phyloP scores from a whole-genome alignment of 2,888 invertebrate genomes.

The Maniola hyperantus region DNA sequence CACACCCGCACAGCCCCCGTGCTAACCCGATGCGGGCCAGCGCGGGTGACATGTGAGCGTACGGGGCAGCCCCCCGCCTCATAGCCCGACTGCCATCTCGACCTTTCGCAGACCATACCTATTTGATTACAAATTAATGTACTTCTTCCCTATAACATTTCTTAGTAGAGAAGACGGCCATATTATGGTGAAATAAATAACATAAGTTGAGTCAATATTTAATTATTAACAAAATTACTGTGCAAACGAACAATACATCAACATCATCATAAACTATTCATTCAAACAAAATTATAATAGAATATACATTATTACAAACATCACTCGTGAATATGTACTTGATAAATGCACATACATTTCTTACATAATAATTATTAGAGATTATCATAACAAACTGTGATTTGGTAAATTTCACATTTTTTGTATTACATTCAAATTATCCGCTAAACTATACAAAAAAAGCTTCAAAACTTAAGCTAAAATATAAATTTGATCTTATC shows the following conservation, averaged over 20 bases:
- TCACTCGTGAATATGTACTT: constrained; percentile 49
- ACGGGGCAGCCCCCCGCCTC: too few species aligned
- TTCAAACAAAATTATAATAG: constrained; percentile 75
- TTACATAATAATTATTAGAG: constrained; percentile 24
- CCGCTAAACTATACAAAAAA: constrained; percentile 40
- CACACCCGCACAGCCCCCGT: too few species aligned
- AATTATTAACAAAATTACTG: constrained; percentile 73
- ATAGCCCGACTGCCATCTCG: too few species aligned
- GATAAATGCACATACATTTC: constrained; percentile 47
- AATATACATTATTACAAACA: constrained; percentile 56
- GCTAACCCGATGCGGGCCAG: too few species aligned
- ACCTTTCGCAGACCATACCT: too few species aligned
- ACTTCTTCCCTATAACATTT: background rate
- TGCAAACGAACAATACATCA: constrained; percentile 74
- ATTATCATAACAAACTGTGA: constrained; percentile 56
- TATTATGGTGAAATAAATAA: constrained; percentile 22
- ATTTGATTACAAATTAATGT: too few species aligned
- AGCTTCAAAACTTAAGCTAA: constrained; percentile 29
- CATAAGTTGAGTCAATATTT: constrained; percentile 46
- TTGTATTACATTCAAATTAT: constrained; percentile 37
- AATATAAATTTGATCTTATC: constrained; percentile 32
- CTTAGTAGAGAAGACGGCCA: background rate
- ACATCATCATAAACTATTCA: constrained; percentile 78
- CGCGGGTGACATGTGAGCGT: too few species aligned
- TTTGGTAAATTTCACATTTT: constrained; percentile 64